These are phyloP conservation scores for Ophiodon elongatus DNA, from an alignment of 2,113 vertebrate genomes.

Conservation along the genomic window DNA sequence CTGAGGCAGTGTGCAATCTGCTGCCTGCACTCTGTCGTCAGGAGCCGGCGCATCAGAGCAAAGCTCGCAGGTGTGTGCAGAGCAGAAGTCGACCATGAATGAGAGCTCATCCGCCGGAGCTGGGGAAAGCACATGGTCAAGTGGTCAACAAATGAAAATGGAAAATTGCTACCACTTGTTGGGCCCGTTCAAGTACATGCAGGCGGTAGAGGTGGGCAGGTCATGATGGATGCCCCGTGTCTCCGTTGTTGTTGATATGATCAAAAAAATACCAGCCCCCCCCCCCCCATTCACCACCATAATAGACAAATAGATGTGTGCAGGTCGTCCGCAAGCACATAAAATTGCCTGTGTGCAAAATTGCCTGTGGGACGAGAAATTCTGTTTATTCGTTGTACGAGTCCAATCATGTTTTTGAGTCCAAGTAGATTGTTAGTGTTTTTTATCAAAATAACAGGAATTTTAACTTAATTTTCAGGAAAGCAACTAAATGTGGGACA, in stretches of 20 bases:
- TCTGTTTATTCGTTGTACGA: constrained; percentile 65
- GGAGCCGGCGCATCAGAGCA: constrained; percentile 36
- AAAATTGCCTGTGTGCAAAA: constrained; percentile 78
- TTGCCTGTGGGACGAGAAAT: constrained; percentile 72
- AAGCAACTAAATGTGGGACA: constrained; percentile 29
- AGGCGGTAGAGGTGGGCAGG: constrained; percentile 71
- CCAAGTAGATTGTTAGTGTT: constrained; percentile 43
- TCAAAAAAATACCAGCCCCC: constrained; percentile 57
- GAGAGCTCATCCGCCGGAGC: constrained; percentile 73
- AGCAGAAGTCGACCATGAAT: constrained; percentile 67
- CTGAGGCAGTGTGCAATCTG: neutral
- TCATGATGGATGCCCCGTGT: constrained; percentile 79
- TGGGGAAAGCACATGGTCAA: constrained; percentile 84
- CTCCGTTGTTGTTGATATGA: constrained; percentile 78
- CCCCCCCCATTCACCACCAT: constrained; percentile 37
- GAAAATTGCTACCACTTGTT: constrained; percentile 87
- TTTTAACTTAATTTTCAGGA: constrained; percentile 61
- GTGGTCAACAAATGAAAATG: constrained; percentile 88
- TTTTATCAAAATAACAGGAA: constrained; percentile 64
- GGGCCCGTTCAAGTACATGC: constrained; percentile 77
- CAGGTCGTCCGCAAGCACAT: constrained; percentile 52
- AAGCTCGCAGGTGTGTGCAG: constrained; percentile 43
- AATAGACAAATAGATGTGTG: constrained; percentile 74
- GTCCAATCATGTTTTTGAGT: constrained; percentile 68
- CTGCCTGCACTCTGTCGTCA: constrained; percentile 26